These are phyloP conservation scores for Apis mellifera DNA, from an alignment of 1,140 invertebrate genomes.

Conservation along the genomic window DNA sequence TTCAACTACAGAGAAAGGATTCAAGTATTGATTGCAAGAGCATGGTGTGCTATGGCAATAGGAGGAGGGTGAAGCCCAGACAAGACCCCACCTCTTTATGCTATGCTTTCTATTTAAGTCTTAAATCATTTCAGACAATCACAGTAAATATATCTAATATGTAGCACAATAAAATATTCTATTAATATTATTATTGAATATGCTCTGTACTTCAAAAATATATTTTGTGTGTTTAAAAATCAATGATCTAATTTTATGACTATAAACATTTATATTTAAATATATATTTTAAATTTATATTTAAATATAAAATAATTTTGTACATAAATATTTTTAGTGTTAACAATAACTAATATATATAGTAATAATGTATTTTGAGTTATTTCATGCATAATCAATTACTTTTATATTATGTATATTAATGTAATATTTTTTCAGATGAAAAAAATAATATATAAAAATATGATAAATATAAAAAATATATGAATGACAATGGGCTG, in stretches of 20 bases:
- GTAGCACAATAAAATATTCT: conserved; percentile 40
- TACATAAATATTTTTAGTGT: conserved; percentile 14
- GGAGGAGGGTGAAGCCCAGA: conserved; percentile 76
- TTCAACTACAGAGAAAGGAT: conserved; percentile 73
- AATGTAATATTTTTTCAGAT: conserved; percentile 47
- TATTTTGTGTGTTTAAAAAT: conserved; percentile 10
- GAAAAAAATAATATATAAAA: conserved; percentile 26
- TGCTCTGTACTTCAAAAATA: background rate
- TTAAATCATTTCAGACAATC: conserved; percentile 62
- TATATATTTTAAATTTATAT: background rate
- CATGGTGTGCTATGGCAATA: conserved; percentile 74
- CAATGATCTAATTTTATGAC: conserved; percentile 36
- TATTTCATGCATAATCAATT: conserved; percentile 1
- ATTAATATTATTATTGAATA: conserved; percentile 36
- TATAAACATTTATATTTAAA: background rate
- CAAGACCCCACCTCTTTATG: conserved; percentile 72
- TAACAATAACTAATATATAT: background rate
- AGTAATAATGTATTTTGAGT: background rate
- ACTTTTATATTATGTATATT: background rate
- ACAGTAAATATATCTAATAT: conserved; percentile 28
- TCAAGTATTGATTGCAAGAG: conserved; percentile 80
- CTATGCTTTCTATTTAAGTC: conserved; percentile 67
- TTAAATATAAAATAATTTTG: background rate
- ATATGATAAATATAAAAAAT: conserved; percentile 44
- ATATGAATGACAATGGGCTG: conserved; percentile 73